A percentile compares a stretch with the other conserved stretches of the same genome.
phyloP scores from a whole-genome alignment of 2,113 vertebrate species.

The Miniopterus natalensis region DNA sequence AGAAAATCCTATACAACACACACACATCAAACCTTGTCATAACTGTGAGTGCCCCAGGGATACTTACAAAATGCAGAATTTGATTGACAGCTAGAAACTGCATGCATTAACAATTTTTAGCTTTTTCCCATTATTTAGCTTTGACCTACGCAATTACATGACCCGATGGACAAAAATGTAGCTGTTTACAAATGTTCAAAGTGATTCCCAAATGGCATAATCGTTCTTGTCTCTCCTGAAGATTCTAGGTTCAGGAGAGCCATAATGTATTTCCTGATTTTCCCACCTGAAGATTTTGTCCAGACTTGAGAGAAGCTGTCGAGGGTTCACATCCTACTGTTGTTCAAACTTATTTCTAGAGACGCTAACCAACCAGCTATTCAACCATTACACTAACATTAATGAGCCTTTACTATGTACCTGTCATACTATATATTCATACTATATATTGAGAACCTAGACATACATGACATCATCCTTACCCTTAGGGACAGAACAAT shows the following conservation, averaged over 20 bases:
- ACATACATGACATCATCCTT: background rate
- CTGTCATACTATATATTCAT: background rate
- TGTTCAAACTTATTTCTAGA: constrained; percentile 3
- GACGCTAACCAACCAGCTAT: background rate
- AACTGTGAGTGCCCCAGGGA: background rate
- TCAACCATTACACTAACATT: background rate
- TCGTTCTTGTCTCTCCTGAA: constrained; percentile 35
- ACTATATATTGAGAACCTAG: background rate
- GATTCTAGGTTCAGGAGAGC: constrained; percentile 4
- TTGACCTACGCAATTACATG: background rate
- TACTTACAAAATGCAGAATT: background rate
- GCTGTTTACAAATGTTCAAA: constrained; percentile 63
- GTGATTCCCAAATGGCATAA: background rate
- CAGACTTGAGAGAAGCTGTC: background rate
- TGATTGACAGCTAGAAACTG: constrained; percentile 72
- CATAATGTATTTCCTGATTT: background rate
- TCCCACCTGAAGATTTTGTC: constrained; percentile 5
- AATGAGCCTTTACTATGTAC: background rate
- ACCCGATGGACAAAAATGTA: constrained; percentile 72
- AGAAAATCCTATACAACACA: background rate
- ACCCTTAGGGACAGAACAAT: background rate
- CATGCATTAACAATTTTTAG: constrained; percentile 17
- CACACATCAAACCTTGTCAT: background rate
- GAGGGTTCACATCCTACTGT: background rate
- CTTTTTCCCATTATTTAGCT: background rate